Base-by-base conservation (phyloP, 1,140 invertebrate genomes). In the Catajapyx aquilonaris region DNA sequence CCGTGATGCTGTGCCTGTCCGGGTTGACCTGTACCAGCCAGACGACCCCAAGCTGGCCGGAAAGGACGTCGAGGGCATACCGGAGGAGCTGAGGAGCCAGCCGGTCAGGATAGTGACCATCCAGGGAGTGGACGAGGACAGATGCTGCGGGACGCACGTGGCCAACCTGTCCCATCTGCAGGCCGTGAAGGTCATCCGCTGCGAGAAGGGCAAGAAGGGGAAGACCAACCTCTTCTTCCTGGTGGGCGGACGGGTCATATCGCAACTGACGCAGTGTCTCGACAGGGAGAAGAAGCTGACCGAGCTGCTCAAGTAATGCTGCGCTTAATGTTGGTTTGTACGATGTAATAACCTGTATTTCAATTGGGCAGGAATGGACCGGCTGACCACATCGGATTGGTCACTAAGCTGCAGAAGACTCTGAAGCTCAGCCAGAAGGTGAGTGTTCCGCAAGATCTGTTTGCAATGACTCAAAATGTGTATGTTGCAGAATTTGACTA, bases 61-160 rank as follows among this genome's bases (percentile, higher is more conserved):
- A 81, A 4, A 54, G 81, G 35, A 68, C 84, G 4, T 66, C 85
- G n/a, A 67, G n/a, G n/a, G n/a, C n/a, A n/a, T n/a, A n/a, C n/a
- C n/a, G n/a, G n/a, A n/a, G n/a, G n/a, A n/a, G n/a, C n/a, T n/a
- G n/a, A n/a, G n/a, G n/a, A n/a, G n/a, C n/a, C n/a, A n/a, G n/a
- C 63, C 68, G 21, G 71, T 81, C 4, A 54, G 81, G 35, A 68
- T 84, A 4, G 66, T 85, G n/a, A 67, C 62, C 22, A 80, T 79
- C 39, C 61, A 65, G 28, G 66, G 65, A 25, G 52, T 84, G 31
- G 80, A 85, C 43, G 64, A 66, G 22, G 81, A 81, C 48, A 71
- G 84, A 65, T 87, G 81, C 53, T 87, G 81, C 59, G 81, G 81
- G 16, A 87, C 81, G 1, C 81, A 87, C 57, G 76, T 85, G 2